Conservation (phyloP, 2,113 vertebrate species). For the Lophura nycthemera region DNA sequence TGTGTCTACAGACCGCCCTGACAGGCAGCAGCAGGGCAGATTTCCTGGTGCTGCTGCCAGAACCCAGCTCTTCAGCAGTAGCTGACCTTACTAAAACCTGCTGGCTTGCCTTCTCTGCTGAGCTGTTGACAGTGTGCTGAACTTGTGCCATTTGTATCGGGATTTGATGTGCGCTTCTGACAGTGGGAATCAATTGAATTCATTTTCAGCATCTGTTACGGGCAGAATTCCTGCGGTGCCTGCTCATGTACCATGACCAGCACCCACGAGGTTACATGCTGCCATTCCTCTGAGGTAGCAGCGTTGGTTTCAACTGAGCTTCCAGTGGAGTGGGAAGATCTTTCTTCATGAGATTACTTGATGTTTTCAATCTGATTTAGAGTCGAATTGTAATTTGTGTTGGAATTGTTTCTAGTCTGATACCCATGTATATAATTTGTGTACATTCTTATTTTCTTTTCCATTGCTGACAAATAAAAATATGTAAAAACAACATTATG, state of each 20-base stretch:
- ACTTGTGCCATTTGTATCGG: neutral
- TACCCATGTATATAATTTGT: neutral
- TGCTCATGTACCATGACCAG: neutral
- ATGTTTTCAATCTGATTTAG: neutral
- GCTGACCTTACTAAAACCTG: neutral
- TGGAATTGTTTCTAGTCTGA: neutral
- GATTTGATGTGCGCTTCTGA: neutral
- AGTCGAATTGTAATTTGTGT: neutral
- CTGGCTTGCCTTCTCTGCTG: neutral
- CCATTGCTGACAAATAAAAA: neutral
- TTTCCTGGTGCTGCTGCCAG: accelerated
- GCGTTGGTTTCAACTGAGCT: neutral
- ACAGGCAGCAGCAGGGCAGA: accelerated
- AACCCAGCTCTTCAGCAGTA: neutral
- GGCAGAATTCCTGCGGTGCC: neutral
- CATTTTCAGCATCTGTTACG: accelerated
- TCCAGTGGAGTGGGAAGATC: neutral
- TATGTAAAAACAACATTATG: neutral
- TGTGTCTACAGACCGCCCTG: accelerated
- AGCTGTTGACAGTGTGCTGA: neutral
- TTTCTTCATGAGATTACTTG: neutral
- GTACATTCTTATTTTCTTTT: neutral
- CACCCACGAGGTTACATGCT: accelerated
- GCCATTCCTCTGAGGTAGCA: neutral
- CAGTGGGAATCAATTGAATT: accelerated